These are phyloP conservation scores for Clarias gariepinus DNA, from an alignment of 2,113 vertebrate genomes.

Conservation along the genomic window DNA sequence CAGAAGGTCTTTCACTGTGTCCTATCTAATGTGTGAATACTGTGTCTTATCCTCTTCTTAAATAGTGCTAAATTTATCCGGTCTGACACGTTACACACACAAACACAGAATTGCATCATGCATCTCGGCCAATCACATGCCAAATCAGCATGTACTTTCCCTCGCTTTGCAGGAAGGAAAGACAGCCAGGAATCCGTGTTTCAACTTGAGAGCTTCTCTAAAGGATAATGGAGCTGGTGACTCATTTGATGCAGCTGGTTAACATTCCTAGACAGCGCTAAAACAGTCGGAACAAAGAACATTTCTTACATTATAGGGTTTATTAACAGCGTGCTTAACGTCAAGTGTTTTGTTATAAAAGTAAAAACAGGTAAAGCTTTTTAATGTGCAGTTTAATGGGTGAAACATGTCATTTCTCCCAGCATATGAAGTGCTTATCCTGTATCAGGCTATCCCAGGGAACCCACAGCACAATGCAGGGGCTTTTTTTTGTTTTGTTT, in stretches of 20 bases:
- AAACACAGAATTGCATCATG: neutral
- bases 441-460: too few relatives aligned
- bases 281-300: neutral
- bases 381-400: too few relatives aligned
- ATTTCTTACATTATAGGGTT: neutral
- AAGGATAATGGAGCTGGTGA: neutral
- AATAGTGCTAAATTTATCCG: conserved; percentile 5
- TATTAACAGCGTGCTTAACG: neutral
- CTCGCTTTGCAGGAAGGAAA: too few relatives aligned
- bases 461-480: too few relatives aligned
- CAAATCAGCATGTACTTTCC: neutral
- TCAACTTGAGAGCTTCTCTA: neutral
- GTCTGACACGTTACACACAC: neutral
- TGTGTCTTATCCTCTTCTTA: neutral
- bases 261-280: neutral
- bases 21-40: neutral
- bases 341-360: too few relatives aligned
- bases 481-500: too few relatives aligned
- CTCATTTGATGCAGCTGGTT: neutral
- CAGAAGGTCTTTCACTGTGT: neutral
- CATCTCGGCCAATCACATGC: neutral
- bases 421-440: too few relatives aligned
- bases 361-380: too few relatives aligned
- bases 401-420: too few relatives aligned
- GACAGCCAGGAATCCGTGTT: neutral